phyloP scores from a whole-genome alignment of 2,113 vertebrate species.

The Pachypanchax playfairii region DNA sequence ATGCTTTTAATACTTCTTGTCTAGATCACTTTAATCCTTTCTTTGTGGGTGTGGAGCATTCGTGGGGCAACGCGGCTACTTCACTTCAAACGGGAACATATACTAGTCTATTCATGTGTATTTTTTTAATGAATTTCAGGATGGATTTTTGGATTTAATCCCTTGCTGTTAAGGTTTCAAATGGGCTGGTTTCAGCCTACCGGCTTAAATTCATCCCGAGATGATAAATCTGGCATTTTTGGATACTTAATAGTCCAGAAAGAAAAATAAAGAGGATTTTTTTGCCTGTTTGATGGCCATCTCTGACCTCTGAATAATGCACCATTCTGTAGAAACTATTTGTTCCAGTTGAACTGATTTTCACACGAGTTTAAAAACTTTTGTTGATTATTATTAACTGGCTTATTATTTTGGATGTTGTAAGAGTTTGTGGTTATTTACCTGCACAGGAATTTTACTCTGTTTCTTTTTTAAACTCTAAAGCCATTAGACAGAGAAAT shows the following conservation, averaged over 20 bases:
- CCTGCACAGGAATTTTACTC: too few species aligned
- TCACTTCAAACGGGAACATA: neutral
- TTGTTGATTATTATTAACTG: too few species aligned
- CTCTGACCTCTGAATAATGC: neutral
- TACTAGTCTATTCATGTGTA: neutral
- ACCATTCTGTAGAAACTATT: neutral
- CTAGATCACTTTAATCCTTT: neutral
- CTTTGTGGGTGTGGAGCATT: neutral
- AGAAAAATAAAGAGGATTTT: neutral
- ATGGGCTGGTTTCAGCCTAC: neutral
- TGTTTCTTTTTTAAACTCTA: too few species aligned
- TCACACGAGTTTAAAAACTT: too few species aligned
- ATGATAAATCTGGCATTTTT: neutral
- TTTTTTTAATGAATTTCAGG: constrained; percentile 1
- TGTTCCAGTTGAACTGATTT: neutral
- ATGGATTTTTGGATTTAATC: neutral
- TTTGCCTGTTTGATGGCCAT: neutral
- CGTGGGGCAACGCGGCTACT: neutral
- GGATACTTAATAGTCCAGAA: neutral
- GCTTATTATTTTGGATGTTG: too few species aligned
- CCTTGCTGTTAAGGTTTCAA: neutral
- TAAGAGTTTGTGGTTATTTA: too few species aligned
- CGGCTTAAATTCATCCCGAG: neutral
- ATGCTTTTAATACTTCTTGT: neutral
- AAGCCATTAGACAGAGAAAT: too few species aligned